Evolutionary conservation across 2,113 vertebrate species (phyloP), one percentile per base, ranked within the genome.

Genomic region (Thryonomys swinderianus): DNA sequence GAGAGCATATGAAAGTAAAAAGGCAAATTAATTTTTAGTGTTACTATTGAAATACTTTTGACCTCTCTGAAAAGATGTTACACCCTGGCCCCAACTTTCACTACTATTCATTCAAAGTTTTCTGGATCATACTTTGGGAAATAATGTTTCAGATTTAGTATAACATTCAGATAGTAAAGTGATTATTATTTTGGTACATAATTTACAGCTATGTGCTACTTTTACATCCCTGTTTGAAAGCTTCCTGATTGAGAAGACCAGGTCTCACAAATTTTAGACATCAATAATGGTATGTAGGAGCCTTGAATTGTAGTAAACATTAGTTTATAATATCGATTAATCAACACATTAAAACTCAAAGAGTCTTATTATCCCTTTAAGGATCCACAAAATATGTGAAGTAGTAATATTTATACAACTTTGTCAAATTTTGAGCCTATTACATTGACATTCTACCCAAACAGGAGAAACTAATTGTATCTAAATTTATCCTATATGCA

Each of bases 31-130:
- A 74, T 20, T 30, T 66, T 91, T 32, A 81, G 1, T 37, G 73
- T 71, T 83, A 27, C 69, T 81, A 59, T 59, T 34, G 67, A 92
- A 88, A 51, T 78, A 67, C 25, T 87, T 90, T 88, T 94, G 48
- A 83, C 16, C 20, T 95, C 8, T 78, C 40, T 89, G 13, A 34
- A 90, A 92, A 85, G 2, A 34, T n/a, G 11, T 85, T 73, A 61
- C 1, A 82, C 34, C 5, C n/a, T n/a, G n/a, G n/a, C n/a, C 2
- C 7, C 23, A 14, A 2, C 32, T 2, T 11, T 17, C 3, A 17
- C 30, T 5, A 4, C 12, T 14, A 40, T 7, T 11, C 34, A n/a
- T 34, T 14, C 59, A 81, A 73, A 16, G 2, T 51, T 42, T 57
- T 27, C 42, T 69, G 3, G 9, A 48, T 32, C 14, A 45, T 37